Base-by-base conservation (phyloP, 2,797 vertebrate species). In the Lates japonicus region DNA sequence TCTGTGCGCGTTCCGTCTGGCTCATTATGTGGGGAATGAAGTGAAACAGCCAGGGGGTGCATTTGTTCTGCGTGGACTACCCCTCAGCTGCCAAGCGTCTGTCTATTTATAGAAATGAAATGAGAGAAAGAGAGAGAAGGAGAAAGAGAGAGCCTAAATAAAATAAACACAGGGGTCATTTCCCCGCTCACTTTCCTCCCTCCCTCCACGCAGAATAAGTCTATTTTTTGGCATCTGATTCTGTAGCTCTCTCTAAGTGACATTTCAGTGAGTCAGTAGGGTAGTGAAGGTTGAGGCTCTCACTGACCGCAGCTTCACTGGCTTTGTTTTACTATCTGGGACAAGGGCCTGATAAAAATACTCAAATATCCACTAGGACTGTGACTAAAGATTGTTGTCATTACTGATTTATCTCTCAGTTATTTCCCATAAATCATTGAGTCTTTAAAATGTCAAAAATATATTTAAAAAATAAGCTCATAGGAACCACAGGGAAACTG, bases 41-140 rank as follows among this genome's bases (percentile, higher is more conserved):
- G 93, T 90, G 88, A 93, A 93, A 91, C 92, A 90, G 93, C 93
- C 91, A 57, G 62, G 84, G 90, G 93, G 91, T 81, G 91, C 90
- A 92, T 94, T 94, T 95, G 92, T 95, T 94, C 94, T 94, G 94
- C 92, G 90, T 94, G 93, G 93, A 94, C 93, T 92, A 81, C 88
- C 92, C 90, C 91, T 95, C 94, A 93, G 94, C 94, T 95, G 94
- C 94, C 93, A 90, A 93, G 90, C 90, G 31, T 74, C 86, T 29
- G 80, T 86, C 93, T 95, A 95, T 95, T 94, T 95, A 93, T 95
- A 95, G 93, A 87, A 81, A 85, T 59, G 80, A 87, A 84, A 87
- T 70, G 67, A 81, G 61, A 70, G 60, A 44, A 62, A 44, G 39
- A 39, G 78, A 57, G 44, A 73, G 81, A 68, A 57, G 61, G 74